A percentile compares a stretch with the other conserved stretches of the same genome.
Evolutionary conservation across 2,888 invertebrate species (phyloP).

Genomic region (Ophion ventricosus): DNA sequence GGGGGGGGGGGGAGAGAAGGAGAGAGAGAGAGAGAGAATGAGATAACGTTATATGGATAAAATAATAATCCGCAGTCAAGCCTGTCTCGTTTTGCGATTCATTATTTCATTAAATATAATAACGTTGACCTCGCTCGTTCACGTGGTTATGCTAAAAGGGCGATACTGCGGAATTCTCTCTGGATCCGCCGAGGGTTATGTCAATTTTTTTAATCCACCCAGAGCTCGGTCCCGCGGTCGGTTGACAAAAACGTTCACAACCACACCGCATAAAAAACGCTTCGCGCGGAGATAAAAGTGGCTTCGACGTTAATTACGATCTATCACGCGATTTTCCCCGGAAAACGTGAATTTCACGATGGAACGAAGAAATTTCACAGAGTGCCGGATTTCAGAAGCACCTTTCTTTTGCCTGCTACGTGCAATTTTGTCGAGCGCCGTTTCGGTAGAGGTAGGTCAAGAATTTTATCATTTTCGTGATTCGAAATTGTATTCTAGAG

Average conservation of each 20-base stretch:
- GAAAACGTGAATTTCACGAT: constrained; percentile 2
- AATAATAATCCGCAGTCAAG: constrained; percentile 21
- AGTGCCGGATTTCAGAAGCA: neutral
- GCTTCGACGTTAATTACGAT: constrained; percentile 28
- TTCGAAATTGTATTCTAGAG: constrained; percentile 19
- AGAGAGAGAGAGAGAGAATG: neutral
- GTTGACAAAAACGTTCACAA: constrained; percentile 12
- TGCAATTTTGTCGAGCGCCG: constrained; percentile 13
- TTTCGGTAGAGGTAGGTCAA: constrained; percentile 9
- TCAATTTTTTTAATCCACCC: constrained; percentile 1
- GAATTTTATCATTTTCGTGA: constrained; percentile 37
- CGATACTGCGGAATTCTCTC: neutral
- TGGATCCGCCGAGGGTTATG: neutral
- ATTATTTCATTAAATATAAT: constrained; percentile 52
- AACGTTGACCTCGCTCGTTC: constrained; percentile 19
- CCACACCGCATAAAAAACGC: constrained; percentile 4
- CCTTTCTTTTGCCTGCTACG: neutral
- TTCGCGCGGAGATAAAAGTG: neutral
- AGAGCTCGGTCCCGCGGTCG: neutral
- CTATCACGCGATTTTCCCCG: constrained; percentile 17
- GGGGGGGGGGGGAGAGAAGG: constrained; percentile 1
- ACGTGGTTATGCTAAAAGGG: neutral
- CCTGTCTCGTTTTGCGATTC: constrained; percentile 37
- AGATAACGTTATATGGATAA: constrained; percentile 2
- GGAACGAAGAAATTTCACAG: constrained; percentile 2